phyloP scores from a whole-genome alignment of 2,113 vertebrate genomes.

The Willisornis vidua region DNA sequence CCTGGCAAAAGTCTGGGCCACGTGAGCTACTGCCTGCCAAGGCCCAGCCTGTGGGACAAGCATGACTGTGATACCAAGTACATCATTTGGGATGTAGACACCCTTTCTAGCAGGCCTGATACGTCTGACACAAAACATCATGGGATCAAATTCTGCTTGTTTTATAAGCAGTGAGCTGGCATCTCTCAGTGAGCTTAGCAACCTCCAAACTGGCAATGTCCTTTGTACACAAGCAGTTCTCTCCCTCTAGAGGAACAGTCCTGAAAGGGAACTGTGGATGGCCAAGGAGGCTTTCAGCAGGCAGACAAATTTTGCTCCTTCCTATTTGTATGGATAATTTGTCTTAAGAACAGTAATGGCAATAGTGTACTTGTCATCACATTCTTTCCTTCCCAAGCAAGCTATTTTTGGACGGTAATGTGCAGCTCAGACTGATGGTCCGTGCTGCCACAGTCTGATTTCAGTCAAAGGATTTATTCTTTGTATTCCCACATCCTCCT shows the following conservation, averaged over 20 bases:
- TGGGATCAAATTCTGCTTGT: neutral
- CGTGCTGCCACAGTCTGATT: neutral
- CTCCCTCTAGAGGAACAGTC: neutral
- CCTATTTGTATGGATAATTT: neutral
- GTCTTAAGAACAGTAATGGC: neutral
- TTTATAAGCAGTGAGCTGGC: neutral
- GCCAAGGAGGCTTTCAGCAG: neutral
- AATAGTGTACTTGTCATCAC: neutral
- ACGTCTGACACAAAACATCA: neutral
- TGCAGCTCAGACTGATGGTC: neutral
- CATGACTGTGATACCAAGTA: neutral
- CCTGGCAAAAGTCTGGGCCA: neutral
- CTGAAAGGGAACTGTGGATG: neutral
- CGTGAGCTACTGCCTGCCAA: neutral
- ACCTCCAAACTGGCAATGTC: neutral
- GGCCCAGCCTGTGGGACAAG: neutral
- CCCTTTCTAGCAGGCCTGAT: neutral
- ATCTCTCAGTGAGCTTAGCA: neutral
- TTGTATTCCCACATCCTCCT: neutral
- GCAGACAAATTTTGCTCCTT: neutral
- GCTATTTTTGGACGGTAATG: neutral
- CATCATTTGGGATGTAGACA: neutral
- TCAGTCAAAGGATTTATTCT: slow-evolving; percentile 13
- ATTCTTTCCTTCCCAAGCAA: neutral
- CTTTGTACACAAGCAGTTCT: neutral